Conservation (phyloP, 2,888 invertebrate species). For the Drosophila meridionalis region DNA sequence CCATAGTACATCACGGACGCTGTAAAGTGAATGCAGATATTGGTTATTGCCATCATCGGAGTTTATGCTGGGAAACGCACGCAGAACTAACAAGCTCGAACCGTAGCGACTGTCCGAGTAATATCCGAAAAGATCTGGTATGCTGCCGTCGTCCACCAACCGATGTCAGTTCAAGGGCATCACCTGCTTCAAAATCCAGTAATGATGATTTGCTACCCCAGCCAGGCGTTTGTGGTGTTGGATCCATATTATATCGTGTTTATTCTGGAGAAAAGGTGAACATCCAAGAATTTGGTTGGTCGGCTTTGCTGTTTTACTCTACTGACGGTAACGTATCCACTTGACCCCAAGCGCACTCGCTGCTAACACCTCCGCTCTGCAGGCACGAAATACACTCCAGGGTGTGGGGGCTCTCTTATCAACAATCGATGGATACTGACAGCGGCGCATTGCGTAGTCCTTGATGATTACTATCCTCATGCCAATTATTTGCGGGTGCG, state of each 20-base stretch:
- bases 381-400: conserved; percentile 24
- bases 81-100: not conserved
- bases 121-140: conserved; percentile 20
- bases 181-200: not conserved
- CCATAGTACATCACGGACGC: conserved; percentile 29
- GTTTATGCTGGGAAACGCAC: conserved; percentile 32
- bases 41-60: conserved; percentile 34
- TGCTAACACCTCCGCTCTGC: not conserved
- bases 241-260: conserved; percentile 14
- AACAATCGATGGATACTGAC: conserved; percentile 85
- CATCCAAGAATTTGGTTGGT: conserved; percentile 59
- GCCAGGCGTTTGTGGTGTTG: conserved; percentile 19
- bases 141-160: conserved; percentile 18
- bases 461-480: conserved; percentile 57
- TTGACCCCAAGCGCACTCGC: not conserved
- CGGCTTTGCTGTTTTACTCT: conserved; percentile 45
- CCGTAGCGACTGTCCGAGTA: conserved; percentile 22
- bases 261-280: conserved; percentile 29
- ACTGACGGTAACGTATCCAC: conserved; percentile 35
- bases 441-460: conserved; percentile 90
- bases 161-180: not conserved
- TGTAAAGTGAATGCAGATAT: conserved; percentile 17
- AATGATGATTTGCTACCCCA: conserved; percentile 12
- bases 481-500: conserved; percentile 85
- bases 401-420: conserved; percentile 59